These are phyloP conservation scores for Euphonia xanthogaster DNA, from an alignment of 2,797 vertebrate genomes.

Conservation along the genomic window DNA sequence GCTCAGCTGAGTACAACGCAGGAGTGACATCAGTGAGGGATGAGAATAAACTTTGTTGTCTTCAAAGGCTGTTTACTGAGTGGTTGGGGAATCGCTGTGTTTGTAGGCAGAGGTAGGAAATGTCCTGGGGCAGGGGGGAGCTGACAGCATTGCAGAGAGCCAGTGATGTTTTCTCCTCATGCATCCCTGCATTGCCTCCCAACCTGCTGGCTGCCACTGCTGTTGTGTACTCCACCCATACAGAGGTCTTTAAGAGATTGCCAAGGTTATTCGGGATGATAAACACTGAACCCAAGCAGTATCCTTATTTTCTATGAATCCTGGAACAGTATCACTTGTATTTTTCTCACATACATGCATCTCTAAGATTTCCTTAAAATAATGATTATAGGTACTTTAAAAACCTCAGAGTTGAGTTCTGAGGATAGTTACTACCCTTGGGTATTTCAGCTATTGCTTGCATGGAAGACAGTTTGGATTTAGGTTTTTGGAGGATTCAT, in stretches of 20 bases:
- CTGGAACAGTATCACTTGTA: not conserved
- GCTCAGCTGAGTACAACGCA: conserved; percentile 11
- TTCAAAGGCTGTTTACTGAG: conserved; percentile 58
- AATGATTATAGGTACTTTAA: not conserved
- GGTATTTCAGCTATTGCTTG: not conserved
- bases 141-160: not conserved
- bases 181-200: not conserved
- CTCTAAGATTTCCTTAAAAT: not conserved
- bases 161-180: not conserved
- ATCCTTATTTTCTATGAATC: not conserved
- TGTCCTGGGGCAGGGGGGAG: conserved; percentile 19
- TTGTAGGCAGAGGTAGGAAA: conserved; percentile 32
- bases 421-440: not conserved
- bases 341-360: not conserved
- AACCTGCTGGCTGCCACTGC: not conserved
- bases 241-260: not conserved
- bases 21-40: conserved; percentile 31
- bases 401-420: not conserved
- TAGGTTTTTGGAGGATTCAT: not conserved
- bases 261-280: not conserved
- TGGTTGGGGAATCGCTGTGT: not conserved
- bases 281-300: not conserved
- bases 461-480: not conserved
- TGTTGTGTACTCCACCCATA: not conserved
- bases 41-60: conserved; percentile 45